Percentiles rank a stretch among this genome's conserved stretches.
Conservation (phyloP, 1,140 invertebrate genomes). For the Drosophila ananassae region DNA sequence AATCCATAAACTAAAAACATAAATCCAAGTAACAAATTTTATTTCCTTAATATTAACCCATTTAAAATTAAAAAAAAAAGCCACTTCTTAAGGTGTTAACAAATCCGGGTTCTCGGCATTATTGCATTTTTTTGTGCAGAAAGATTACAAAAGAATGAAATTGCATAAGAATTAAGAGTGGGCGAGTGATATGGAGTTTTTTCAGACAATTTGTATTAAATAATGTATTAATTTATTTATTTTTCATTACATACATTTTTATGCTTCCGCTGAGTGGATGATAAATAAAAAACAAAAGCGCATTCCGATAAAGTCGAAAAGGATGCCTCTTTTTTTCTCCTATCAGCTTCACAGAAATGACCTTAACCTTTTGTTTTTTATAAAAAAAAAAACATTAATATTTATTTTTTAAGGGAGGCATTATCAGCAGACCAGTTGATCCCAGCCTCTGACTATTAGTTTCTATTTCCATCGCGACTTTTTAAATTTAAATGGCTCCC, state of each 20-base stretch:
- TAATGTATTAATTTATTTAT: not conserved
- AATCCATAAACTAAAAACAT: too few relatives aligned
- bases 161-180: conserved; percentile 11
- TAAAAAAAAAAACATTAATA: not conserved
- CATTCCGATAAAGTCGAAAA: conserved; percentile 26
- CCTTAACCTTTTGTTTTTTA: conserved; percentile 10
- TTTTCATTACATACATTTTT: conserved; percentile 30
- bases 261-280: conserved; percentile 24
- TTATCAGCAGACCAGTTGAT: conserved; percentile 49
- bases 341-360: conserved; percentile 18
- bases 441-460: conserved; percentile 40
- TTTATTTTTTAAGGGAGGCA: not conserved
- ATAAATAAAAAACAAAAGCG: conserved; percentile 25
- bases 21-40: too few relatives aligned
- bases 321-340: conserved; percentile 7
- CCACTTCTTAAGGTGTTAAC: conserved; percentile 2
- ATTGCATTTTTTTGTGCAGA: not conserved
- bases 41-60: too few relatives aligned
- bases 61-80: not conserved
- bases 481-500: conserved; percentile 59
- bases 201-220: not conserved
- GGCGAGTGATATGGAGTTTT: conserved; percentile 16
- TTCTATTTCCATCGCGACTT: conserved; percentile 39
- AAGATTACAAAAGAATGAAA: not conserved
- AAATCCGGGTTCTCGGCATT: not conserved